Evolutionary conservation across 2,113 vertebrate species (phyloP), one percentile per base, ranked within the genome.

Genomic region (Terrapene triunguis): DNA sequence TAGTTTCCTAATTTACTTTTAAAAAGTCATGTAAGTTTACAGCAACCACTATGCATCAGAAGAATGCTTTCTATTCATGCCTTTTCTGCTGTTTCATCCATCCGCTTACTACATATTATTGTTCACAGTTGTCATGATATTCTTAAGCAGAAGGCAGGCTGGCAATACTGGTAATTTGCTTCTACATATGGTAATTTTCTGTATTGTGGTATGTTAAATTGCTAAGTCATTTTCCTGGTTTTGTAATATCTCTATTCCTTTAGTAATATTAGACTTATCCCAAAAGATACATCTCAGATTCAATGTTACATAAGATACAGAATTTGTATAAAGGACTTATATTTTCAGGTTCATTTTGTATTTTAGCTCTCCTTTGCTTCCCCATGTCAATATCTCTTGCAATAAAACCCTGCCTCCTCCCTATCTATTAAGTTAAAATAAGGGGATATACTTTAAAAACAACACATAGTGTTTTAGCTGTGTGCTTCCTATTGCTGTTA

Each of bases 231-330:
- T 21, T 87, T 48, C 10, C 80, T 51, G 9, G n/a, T 59, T 79
- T 85, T 89, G 81, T 55, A 89, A 4, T 82, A 76, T 83, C 80
- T 90, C 48, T 89, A 74, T 69, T 89, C 82, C 44, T 89, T 88
- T 84, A 57, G 90, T 89, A 91, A 62, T 89, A 91, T 87, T 76
- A 91, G 4, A 2, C 53, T 90, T 91, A 48, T 89, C 22, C 72
- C 32, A 53, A 82, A 93, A 93, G 62, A 69, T 4, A 69, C 17
- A 65, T n/a, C 62, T 47, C 14, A 79, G n/a, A 81, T 86, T 74
- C 11, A 87, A 81, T 12, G 29, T 4, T 90, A 54, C 82, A 50
- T 93, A 69, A 88, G 53, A 59, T 85, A 38, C 11, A 19, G 27
- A 62, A 32, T 35, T 42, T 47, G 80, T 84, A 5, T 93, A 79